Base-by-base conservation (phyloP, 2,797 vertebrate genomes). In the Cyprinodon diabolis region DNA sequence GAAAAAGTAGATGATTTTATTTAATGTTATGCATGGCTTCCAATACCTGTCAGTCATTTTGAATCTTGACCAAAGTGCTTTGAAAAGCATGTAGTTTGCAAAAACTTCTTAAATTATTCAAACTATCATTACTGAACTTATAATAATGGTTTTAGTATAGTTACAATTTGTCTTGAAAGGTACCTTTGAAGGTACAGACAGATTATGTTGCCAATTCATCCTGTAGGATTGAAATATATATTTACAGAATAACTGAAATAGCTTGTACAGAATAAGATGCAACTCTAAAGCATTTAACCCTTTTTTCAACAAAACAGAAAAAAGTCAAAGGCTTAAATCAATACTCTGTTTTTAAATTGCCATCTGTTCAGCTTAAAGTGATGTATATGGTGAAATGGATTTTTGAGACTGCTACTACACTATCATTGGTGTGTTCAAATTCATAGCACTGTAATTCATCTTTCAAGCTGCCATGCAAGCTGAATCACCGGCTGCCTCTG, bases 401-500 rank as follows among this genome's bases (percentile, higher is more conserved):
- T 72, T 45, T 43, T 55, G 4, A 56, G 13, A 30, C 40, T 49
- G 4, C 58, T 71, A 11, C 65, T 56, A 69, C 56, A 62, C 40
- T 69, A 45, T n/a, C 66, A 60, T 72, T 58, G 25, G 23, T 71
- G 65, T 69, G 62, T 71, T 68, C 66, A 30, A 30, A 83, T 68
- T 77, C 12, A 47, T 51, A 79, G 58, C 52, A 55, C 65, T 67
- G 6, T 69, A 72, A 80, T 83, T 68, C 77, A 84, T 87, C 74
- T 70, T 75, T 70, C 54, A 62, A 70, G 65, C 75, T 66, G 74
- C 55, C 72, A 57, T 73, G 13, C 66, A 57, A 76, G 79, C 78
- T 79, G 15, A 73, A 79, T 78, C 72, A 77, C 58, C 74, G 78
- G 72, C 74, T 79, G 73, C 88, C 79, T 77, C 37, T 0, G 78